Conservation (phyloP, 2,888 invertebrate genomes). For the Parascotia fuliginaria region DNA sequence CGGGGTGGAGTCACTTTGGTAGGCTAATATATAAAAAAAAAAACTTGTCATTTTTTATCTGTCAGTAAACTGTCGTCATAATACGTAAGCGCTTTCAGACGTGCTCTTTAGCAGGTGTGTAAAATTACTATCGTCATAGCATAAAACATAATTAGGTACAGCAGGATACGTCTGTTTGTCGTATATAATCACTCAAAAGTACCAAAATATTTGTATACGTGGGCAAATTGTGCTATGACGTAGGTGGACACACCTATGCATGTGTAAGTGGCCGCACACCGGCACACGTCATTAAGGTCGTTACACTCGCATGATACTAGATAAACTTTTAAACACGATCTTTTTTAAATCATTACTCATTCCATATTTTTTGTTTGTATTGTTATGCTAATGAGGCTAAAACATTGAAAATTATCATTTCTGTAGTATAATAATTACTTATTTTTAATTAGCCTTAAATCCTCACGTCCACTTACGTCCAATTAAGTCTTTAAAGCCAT, state of each 20-base stretch:
- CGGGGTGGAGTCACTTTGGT: too few species aligned
- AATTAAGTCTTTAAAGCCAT: constrained; percentile 51
- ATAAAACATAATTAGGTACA: neutral
- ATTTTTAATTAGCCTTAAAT: constrained; percentile 46
- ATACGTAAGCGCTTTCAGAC: neutral
- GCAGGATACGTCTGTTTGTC: constrained; percentile 16
- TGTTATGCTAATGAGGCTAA: constrained; percentile 32
- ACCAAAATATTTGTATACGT: constrained; percentile 2
- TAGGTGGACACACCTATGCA: constrained; percentile 24
- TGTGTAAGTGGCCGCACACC: constrained; percentile 4
- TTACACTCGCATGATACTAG: constrained; percentile 39
- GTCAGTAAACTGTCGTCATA: neutral
- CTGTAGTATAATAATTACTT: constrained; percentile 36
- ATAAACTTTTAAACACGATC: constrained; percentile 25
- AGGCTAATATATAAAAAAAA: too few species aligned
- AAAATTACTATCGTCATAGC: neutral
- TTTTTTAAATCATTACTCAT: constrained; percentile 21
- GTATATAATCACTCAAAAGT: constrained; percentile 1
- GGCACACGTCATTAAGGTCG: constrained; percentile 19
- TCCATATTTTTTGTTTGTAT: constrained; percentile 37
- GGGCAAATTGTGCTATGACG: constrained; percentile 24
- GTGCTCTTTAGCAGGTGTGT: neutral
- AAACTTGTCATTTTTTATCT: too few species aligned
- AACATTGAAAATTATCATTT: constrained; percentile 29
- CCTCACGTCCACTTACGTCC: constrained; percentile 42